Base-by-base conservation (phyloP, 2,797 vertebrate genomes). In the Protosalanx chinensis region DNA sequence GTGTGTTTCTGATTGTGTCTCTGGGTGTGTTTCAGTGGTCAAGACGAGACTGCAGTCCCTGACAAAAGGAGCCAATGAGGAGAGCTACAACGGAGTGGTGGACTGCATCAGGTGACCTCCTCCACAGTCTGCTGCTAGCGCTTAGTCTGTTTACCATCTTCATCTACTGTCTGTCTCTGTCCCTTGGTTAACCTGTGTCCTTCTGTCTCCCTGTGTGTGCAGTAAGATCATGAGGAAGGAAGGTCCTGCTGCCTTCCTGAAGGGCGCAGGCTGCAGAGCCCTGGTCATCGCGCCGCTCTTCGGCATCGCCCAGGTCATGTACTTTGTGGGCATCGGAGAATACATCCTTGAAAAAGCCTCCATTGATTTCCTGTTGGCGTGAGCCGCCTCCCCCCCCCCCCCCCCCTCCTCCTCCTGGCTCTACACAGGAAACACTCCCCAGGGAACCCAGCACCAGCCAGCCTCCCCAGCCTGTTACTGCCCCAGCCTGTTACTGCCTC, bases 281-380 rank as follows among this genome's bases (percentile, higher is more conserved):
- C 84, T 95, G 8, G 93, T 95, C 76, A 95, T 95, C 16, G 94
- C 94, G 0, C 94, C 94, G 1, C 89, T 95, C 15, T 95, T 95
- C 30, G 94, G 94, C 63, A 95, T 95, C 5, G 94, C 82, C 2
- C 94, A 95, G 78, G 93, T 95, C 33, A 93, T 95, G 89, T 95
- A 95, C 87, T 93, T 94, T 59, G 79, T 93, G 1, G 93, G 93
- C 3, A 88, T 93, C 1, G 94, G 93, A 73, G 94, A 95, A 78
- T 93, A 91, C 65, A 89, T 96, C 75, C 59, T 95, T 68, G 91
- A 91, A 71, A 91, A 91, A 83, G 86, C 86, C 0, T 88, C 89
- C 4, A 82, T 92, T n/a, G 79, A 80, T 60, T 53, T 89, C 56
- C 79, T 91, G 70, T 87, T 87, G 0, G 63, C 81, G 0, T 91